Evolutionary conservation across 2,888 invertebrate genomes (phyloP).

Genomic region (Xylophagus ater): DNA sequence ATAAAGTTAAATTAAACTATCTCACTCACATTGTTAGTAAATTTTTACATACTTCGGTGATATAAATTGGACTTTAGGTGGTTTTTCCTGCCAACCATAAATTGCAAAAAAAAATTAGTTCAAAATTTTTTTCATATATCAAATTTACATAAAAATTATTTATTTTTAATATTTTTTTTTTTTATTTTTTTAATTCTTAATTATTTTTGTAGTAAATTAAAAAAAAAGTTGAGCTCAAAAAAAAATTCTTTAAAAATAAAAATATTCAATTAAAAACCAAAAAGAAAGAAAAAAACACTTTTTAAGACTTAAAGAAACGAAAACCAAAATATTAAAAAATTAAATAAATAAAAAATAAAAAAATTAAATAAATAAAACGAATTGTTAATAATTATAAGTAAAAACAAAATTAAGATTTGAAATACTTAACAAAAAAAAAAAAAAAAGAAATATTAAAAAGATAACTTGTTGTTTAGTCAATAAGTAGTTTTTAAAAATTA

Average conservation of each 20-base stretch:
- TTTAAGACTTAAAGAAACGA: not conserved
- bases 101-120: too few relatives aligned
- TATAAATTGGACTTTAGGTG: too few relatives aligned
- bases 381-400: conserved; percentile 8
- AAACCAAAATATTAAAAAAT: too few relatives aligned
- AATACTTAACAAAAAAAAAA: not conserved
- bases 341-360: conserved; percentile 3
- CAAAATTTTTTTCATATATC: too few relatives aligned
- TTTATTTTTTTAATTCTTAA: not conserved
- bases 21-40: too few relatives aligned
- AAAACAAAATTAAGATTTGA: not conserved
- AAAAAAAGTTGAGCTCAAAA: not conserved
- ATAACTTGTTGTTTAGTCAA: conserved; percentile 12
- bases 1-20: too few relatives aligned
- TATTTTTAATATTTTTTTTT: not conserved
- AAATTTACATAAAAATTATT: not conserved
- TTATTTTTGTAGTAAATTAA: not conserved
- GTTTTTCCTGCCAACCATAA: too few relatives aligned
- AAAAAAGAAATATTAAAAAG: conserved; percentile 4
- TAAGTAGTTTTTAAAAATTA: conserved; percentile 12
- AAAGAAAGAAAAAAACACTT: not conserved
- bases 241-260: not conserved
- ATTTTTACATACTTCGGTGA: too few relatives aligned
- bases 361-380: conserved; percentile 5
- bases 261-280: too few relatives aligned